Evolutionary conservation across 2,888 invertebrate genomes (phyloP), one percentile per base, ranked within the genome.

Genomic region (Parasteatoda lunata): DNA sequence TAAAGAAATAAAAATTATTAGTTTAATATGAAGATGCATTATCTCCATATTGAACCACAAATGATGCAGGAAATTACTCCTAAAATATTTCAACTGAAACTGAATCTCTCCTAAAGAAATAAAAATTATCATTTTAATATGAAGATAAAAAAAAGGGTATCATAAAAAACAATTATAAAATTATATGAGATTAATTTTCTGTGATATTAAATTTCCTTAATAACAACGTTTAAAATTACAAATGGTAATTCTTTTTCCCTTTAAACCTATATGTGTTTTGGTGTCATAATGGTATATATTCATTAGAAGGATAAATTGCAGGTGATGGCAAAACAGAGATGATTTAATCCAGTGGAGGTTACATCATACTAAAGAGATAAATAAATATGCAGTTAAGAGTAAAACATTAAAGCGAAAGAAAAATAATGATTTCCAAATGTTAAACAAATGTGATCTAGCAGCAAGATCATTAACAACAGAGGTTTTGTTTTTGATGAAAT

Each of bases 31-130:
- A 51, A n/a, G 0, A 52, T n/a, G n/a, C 54, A 71, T 52, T 77
- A 71, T 88, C 88, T 7, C 84, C 88, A 76, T 80, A 88, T 72
- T 88, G 68, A 51, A 84, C n/a, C 4, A 72, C n/a, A 65, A 72
- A 79, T 30, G 30, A 15, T 51, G 79, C 52, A 54, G 71, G 64
- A 15, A 66, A 5, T 71, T 54, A 51, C 59, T 30, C 3, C 80
- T 80, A 54, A 59, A 65, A 81, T 77, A 81, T 13, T 80, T 72
- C 52, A 86, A 51, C 3, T 72, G 47, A 66, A 86, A 80, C 8
- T 13, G 51, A n/a, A 86, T 65, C n/a, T 59, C 15, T 9, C 84
- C 84, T 84, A 15, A 64, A 13, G 59, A 71, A 71, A 15, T 11
- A 71, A 65, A 71, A 49, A 68, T 11, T 59, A 75, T 45, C 47